A percentile compares a stretch with the other conserved stretches of the same genome.
phyloP scores from a whole-genome alignment of 2,888 invertebrate genomes.

The Synanthedon formicaeformis region DNA sequence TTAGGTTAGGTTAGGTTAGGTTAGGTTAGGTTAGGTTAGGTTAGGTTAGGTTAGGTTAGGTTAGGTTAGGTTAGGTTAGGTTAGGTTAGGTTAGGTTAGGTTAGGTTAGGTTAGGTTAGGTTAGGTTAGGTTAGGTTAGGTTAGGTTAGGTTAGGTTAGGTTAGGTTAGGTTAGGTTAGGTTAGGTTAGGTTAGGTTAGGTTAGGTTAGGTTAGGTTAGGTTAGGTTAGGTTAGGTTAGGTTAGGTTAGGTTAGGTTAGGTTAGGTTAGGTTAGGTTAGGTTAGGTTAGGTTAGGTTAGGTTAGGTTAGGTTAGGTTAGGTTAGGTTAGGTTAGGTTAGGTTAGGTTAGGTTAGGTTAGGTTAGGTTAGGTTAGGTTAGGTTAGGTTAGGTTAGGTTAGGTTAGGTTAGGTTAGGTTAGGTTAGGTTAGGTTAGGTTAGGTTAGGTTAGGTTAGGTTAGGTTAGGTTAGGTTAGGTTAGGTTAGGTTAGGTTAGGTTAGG shows the following conservation, averaged over 20 bases:
- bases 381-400: conserved; percentile 10
- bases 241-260: conserved; percentile 7
- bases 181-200: conserved; percentile 8
- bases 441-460: conserved; percentile 7
- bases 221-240: conserved; percentile 4
- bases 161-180: conserved; percentile 8
- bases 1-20: conserved; percentile 7
- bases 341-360: conserved; percentile 11
- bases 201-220: conserved; percentile 7
- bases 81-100: conserved; percentile 8
- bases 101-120: conserved; percentile 8
- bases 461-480: conserved; percentile 8
- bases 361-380: conserved; percentile 10
- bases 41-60: conserved; percentile 8
- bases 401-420: conserved; percentile 11
- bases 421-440: conserved; percentile 8
- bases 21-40: conserved; percentile 8
- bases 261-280: conserved; percentile 8
- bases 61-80: conserved; percentile 8
- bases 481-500: conserved; percentile 5
- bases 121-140: conserved; percentile 8
- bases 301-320: conserved; percentile 9
- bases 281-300: conserved; percentile 9
- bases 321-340: conserved; percentile 10
- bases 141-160: conserved; percentile 8